Percentiles rank a stretch among this genome's conserved stretches.
Conservation (phyloP, 2,797 vertebrate genomes). For the Spondyliosoma cantharus region DNA sequence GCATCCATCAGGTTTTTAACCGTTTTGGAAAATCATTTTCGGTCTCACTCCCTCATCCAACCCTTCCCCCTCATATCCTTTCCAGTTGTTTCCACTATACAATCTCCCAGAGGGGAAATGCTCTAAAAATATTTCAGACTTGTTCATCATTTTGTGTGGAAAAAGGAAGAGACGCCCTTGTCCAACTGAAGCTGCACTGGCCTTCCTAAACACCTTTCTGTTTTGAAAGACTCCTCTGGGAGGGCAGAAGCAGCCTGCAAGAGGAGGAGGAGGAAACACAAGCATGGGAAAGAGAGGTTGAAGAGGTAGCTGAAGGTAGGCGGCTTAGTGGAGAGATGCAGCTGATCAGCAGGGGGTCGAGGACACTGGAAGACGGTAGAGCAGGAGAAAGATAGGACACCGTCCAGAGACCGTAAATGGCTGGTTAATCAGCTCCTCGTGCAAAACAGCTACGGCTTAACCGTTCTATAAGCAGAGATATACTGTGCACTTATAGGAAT, state of each 20-base stretch:
- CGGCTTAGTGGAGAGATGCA: slow-evolving; percentile 19
- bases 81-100: slow-evolving; percentile 39
- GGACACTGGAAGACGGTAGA: slow-evolving; percentile 34
- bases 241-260: neutral
- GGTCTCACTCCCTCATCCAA: neutral
- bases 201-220: slow-evolving; percentile 35
- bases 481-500: neutral
- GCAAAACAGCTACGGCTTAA: slow-evolving; percentile 27
- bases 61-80: slow-evolving; percentile 36
- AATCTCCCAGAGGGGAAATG: slow-evolving; percentile 39
- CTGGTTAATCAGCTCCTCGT: slow-evolving; percentile 59
- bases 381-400: slow-evolving; percentile 34
- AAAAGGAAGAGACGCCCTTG: slow-evolving; percentile 18
- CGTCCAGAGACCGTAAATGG: slow-evolving; percentile 48
- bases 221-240: slow-evolving; percentile 17
- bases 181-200: slow-evolving; percentile 25
- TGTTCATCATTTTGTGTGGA: slow-evolving; percentile 27
- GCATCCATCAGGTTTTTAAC: neutral
- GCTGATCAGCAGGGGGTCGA: slow-evolving; percentile 39
- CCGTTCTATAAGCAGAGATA: slow-evolving; percentile 8
- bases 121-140: slow-evolving; percentile 59
- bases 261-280: slow-evolving; percentile 23
- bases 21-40: slow-evolving; percentile 19
- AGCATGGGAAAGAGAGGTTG: slow-evolving; percentile 29
- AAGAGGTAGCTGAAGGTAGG: slow-evolving; percentile 19